Conservation (phyloP, 2,888 invertebrate species). For the Drosophila acutilabella region DNA sequence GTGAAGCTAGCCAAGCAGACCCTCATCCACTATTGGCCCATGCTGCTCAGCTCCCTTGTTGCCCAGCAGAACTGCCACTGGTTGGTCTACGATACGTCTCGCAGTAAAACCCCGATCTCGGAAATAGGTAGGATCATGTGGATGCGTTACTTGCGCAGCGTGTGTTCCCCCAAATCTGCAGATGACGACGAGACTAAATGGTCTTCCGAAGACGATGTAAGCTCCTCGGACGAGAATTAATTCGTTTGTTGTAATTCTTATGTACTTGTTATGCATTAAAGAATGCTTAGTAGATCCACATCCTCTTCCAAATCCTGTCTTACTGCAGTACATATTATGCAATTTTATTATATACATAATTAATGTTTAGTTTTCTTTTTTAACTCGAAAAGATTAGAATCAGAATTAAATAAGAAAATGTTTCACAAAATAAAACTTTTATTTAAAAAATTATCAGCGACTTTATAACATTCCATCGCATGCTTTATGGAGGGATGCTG, state of each 20-base stretch:
- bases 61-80: slow-evolving; percentile 54
- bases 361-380: too few species aligned
- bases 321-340: neutral
- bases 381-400: too few species aligned
- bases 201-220: slow-evolving; percentile 24
- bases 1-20: slow-evolving; percentile 55
- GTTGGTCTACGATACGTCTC: slow-evolving; percentile 53
- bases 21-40: slow-evolving; percentile 47
- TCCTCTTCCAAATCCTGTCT: too few species aligned
- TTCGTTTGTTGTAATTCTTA: neutral
- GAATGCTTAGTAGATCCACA: too few species aligned
- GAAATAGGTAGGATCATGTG: slow-evolving; percentile 20
- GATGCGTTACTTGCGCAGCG: slow-evolving; percentile 21
- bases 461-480: too few species aligned
- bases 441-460: too few species aligned
- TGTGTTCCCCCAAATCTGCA: neutral
- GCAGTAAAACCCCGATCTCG: neutral
- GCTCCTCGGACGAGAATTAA: neutral
- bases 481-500: too few species aligned
- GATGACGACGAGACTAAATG: neutral
- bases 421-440: too few species aligned
- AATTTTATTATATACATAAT: too few species aligned
- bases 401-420: too few species aligned
- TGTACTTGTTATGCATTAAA: too few species aligned
- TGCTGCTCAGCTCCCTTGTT: slow-evolving; percentile 41